Evolutionary conservation across 2,113 vertebrate species (phyloP).

Genomic region (Eidolon helvum): DNA sequence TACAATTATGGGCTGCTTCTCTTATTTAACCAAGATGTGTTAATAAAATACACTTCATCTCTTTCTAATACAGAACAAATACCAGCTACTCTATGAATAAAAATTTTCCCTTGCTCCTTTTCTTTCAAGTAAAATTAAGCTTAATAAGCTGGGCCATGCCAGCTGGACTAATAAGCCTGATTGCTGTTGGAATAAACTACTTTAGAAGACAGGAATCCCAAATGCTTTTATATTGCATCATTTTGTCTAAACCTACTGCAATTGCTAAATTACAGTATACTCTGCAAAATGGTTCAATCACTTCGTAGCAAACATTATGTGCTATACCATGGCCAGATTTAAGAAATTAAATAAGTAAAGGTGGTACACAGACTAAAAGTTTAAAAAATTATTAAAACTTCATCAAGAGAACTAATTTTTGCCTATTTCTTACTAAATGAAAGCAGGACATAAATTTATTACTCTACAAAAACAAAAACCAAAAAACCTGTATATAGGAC

Average conservation of each 20-base stretch:
- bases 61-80: not conserved
- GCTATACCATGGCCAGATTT: not conserved
- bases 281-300: not conserved
- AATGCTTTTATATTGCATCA: not conserved
- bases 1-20: not conserved
- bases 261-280: not conserved
- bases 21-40: conserved; percentile 16
- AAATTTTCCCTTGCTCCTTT: not conserved
- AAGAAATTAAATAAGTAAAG: not conserved
- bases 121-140: not conserved
- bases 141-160: not conserved
- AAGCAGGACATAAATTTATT: not conserved
- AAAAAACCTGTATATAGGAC: not conserved
- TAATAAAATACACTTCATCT: not conserved
- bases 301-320: not conserved
- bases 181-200: not conserved
- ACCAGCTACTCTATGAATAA: not conserved
- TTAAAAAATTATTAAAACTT: not conserved
- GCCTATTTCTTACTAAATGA: not conserved
- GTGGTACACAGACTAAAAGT: not conserved
- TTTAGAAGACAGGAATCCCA: not conserved
- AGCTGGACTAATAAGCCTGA: not conserved
- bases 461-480: not conserved
- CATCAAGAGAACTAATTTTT: not conserved
- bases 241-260: not conserved